Evolutionary conservation across 2,888 invertebrate genomes (phyloP), one percentile per base, ranked within the genome.

Genomic region (Pyrgus malvae): DNA sequence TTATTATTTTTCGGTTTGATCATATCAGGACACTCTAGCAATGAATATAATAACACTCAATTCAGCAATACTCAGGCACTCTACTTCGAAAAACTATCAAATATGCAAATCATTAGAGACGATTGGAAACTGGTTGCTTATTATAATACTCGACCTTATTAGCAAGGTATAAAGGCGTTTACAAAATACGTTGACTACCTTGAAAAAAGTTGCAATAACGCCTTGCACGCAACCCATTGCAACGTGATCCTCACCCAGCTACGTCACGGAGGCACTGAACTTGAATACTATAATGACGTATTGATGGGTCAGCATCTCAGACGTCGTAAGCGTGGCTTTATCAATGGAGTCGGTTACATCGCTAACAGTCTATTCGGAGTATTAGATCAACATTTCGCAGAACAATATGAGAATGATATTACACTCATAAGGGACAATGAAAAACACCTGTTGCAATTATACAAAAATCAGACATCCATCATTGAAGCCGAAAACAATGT

Each of bases 401-500:
- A 56, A 42, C 48, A 61, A 41, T 59, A 59, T 23, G 9, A 50
- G 35, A 50, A 44, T 25, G 59, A 57, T 19, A 58, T 58, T 2
- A 25, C 31, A 7, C 19, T 51, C 2, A 23, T 61, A n/a, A 23
- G 27, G 27, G 14, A 12, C 11, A 62, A 62, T 25, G 33, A 63
- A 41, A 45, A 63, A 16, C 57, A 63, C 14, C 12, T 63, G n/a
- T 40, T 35, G 4, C 5, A 6, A 8, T 31, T 64, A n/a, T 55
- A 45, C 29, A 60, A 54, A 29, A 65, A 65, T 41, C 64, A 64
- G 19, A 64, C n/a, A n/a, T n/a, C n/a, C 64, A 5, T 62, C 61
- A 37, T 60, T 11, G 64, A 65, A 55, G 58, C 61, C 0, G 58
- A 65, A 33, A 44, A 57, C 29, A 62, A 62, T 31, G 0, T 64